Evolutionary conservation across 2,797 vertebrate species (phyloP).

Genomic region (Sebastes jordani): DNA sequence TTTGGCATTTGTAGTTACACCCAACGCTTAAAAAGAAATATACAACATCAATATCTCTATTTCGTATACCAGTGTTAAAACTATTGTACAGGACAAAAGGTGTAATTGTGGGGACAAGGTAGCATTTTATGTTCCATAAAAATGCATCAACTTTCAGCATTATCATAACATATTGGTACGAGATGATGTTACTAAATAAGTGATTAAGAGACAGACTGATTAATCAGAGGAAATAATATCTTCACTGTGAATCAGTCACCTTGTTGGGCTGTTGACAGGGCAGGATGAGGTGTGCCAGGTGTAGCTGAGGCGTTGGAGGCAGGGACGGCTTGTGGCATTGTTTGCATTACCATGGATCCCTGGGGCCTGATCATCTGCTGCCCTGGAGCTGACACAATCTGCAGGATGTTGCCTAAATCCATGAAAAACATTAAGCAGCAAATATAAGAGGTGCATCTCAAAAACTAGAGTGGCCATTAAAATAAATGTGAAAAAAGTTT

Average conservation of each 20-base stretch:
- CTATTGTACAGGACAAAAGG: not conserved
- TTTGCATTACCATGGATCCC: constrained; percentile 93
- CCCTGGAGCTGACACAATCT: constrained; percentile 96
- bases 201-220: not conserved
- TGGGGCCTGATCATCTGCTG: constrained; percentile 92
- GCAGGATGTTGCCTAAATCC: constrained; percentile 93
- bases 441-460: not conserved
- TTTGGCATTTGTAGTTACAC: constrained; percentile 64
- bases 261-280: constrained; percentile 81
- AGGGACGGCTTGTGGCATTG: constrained; percentile 85
- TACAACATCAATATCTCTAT: not conserved
- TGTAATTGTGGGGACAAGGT: not conserved
- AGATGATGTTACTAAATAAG: not conserved
- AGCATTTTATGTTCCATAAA: not conserved
- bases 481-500: not conserved
- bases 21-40: constrained; percentile 50
- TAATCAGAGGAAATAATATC: not conserved
- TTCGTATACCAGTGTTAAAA: not conserved
- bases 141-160: not conserved
- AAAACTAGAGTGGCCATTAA: not conserved
- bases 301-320: constrained; percentile 85
- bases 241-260: constrained; percentile 72
- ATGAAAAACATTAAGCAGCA: constrained; percentile 5
- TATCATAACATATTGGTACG: not conserved
- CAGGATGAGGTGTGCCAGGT: constrained; percentile 79